Conservation (phyloP, 2,888 invertebrate species). For the Luperina testacea region DNA sequence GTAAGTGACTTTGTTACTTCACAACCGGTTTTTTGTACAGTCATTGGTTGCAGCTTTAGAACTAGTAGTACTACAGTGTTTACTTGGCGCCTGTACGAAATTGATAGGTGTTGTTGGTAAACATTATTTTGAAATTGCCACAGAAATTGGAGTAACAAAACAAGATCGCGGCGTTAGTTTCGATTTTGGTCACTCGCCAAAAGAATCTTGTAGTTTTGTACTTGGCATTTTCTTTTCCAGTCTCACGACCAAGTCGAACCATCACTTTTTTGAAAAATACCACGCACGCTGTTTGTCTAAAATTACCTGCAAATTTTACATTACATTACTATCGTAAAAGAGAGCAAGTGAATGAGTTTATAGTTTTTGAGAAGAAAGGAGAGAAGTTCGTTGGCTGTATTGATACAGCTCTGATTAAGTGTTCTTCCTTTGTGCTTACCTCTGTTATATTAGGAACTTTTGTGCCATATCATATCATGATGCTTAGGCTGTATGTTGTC, state of each 20-base stretch:
- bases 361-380: no score
- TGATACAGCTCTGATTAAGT: no score
- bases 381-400: no score
- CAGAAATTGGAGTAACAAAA: background rate
- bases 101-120: background rate
- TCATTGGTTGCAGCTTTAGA: background rate
- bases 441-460: background rate
- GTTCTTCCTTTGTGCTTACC: background rate
- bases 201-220: background rate
- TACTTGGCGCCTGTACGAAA: background rate
- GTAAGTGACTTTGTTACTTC: constrained; percentile 66
- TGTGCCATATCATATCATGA: background rate
- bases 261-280: background rate
- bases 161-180: background rate
- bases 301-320: background rate
- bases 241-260: background rate
- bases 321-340: background rate
- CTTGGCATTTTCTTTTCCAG: background rate
- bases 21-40: background rate
- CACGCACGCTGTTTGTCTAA: background rate
- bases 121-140: background rate
- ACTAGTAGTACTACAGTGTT: background rate
- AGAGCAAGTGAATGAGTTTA: background rate
- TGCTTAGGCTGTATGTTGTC: background rate
- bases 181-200: background rate